Percentiles rank a stretch among this genome's conserved stretches.
phyloP scores from a whole-genome alignment of 2,113 vertebrate genomes.

The Lampris incognitus region DNA sequence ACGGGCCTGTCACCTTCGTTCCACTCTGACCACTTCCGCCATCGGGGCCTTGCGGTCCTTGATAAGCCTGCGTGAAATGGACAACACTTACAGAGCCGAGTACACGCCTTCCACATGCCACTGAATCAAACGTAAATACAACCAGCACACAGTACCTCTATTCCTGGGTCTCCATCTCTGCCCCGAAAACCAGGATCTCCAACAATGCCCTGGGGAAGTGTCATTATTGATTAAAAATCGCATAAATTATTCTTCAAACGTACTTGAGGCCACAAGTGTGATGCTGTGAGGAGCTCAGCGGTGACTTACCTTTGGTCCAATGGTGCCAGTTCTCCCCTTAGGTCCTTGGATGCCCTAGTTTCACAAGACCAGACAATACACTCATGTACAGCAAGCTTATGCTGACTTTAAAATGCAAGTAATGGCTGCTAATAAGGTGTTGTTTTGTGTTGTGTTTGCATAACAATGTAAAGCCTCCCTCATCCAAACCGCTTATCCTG shows the following conservation, averaged over 20 bases:
- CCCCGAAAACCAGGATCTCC: conserved; percentile 83
- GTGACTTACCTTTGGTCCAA: conserved; percentile 76
- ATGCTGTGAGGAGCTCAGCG: neutral
- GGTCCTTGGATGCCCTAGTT: conserved; percentile 78
- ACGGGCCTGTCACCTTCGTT: conserved; percentile 68
- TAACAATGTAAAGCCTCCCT: neutral
- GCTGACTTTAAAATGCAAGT: neutral
- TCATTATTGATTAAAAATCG: conserved; percentile 9
- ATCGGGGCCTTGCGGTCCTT: conserved; percentile 81
- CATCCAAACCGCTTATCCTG: too few species aligned
- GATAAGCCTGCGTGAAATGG: conserved; percentile 78
- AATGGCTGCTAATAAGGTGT: neutral
- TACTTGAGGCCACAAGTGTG: neutral
- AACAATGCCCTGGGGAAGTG: conserved; percentile 78
- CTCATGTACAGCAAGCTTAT: neutral
- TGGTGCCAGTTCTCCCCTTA: conserved; percentile 71
- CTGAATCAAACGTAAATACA: neutral
- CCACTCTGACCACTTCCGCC: conserved; percentile 76
- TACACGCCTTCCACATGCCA: neutral
- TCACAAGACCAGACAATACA: conserved; percentile 26
- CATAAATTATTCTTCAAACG: neutral
- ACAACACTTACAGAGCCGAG: neutral
- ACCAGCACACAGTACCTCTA: conserved; percentile 75
- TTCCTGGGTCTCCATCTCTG: conserved; percentile 82
- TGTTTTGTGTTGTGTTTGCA: neutral